Conservation (phyloP, 1,140 invertebrate species). For the Apis cerana region DNA sequence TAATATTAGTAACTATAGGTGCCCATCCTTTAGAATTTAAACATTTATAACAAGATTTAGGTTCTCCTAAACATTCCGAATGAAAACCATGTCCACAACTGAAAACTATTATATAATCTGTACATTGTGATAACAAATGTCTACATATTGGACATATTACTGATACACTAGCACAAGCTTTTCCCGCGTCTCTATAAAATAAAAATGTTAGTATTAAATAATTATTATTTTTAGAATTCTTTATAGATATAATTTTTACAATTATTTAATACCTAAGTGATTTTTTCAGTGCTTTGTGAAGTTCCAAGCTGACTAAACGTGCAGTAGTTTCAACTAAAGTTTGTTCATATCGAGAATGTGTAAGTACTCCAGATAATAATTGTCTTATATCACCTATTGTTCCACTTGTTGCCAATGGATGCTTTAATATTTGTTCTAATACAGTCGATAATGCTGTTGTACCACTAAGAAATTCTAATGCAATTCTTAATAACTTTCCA, state of each 20-base stretch:
- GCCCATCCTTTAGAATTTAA: slow-evolving; percentile 77
- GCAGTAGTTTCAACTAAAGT: slow-evolving; percentile 78
- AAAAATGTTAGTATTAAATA: slow-evolving; percentile 41
- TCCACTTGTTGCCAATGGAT: slow-evolving; percentile 78
- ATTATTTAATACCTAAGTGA: slow-evolving; percentile 68
- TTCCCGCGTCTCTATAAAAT: slow-evolving; percentile 71
- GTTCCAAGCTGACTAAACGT: slow-evolving; percentile 77
- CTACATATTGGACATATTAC: slow-evolving; percentile 75
- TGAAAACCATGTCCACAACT: slow-evolving; percentile 79
- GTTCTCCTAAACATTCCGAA: slow-evolving; percentile 74
- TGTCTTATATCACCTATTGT: slow-evolving; percentile 79
- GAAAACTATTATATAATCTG: slow-evolving; percentile 75
- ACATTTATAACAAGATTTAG: slow-evolving; percentile 78
- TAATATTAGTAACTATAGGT: slow-evolving; percentile 65
- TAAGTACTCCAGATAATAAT: slow-evolving; percentile 76
- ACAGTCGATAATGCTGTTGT: slow-evolving; percentile 77
- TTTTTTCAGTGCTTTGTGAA: slow-evolving; percentile 76
- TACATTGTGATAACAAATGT: slow-evolving; percentile 70
- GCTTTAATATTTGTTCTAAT: slow-evolving; percentile 78
- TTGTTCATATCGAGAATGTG: slow-evolving; percentile 78
- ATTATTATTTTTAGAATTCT: neutral
- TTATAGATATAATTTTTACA: neutral
- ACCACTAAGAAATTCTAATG: slow-evolving; percentile 77
- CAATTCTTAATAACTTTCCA: slow-evolving; percentile 75
- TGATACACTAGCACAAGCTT: slow-evolving; percentile 71